Conservation (phyloP, 2,797 vertebrate species). For the Hemibagrus guttatus region DNA sequence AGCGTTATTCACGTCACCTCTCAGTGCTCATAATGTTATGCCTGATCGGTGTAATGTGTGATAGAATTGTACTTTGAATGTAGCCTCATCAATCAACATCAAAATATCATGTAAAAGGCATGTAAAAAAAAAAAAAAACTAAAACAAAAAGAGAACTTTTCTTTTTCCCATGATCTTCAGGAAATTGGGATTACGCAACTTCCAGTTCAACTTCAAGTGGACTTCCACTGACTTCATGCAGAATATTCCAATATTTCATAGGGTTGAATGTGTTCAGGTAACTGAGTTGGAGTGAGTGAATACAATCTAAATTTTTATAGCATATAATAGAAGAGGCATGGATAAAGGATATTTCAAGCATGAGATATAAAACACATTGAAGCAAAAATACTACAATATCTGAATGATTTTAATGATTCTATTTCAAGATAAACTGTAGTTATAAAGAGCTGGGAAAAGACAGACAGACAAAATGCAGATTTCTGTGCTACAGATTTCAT, state of each 20-base stretch:
- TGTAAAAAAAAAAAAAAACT: neutral
- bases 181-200: neutral
- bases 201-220: neutral
- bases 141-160: neutral
- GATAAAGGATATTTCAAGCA: neutral
- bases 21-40: too few species aligned
- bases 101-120: neutral
- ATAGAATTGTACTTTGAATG: neutral
- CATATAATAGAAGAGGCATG: neutral
- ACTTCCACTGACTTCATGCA: neutral
- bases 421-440: neutral
- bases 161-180: neutral
- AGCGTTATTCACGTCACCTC: too few species aligned
- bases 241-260: neutral
- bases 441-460: neutral
- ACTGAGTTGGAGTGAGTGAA: too few species aligned
- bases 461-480: neutral
- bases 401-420: neutral
- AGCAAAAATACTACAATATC: neutral
- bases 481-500: neutral
- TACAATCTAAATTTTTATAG: too few species aligned
- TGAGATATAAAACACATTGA: neutral
- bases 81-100: neutral
- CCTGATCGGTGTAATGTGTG: too few species aligned
- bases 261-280: neutral